A percentile compares a stretch with the other conserved stretches of the same genome.
Evolutionary conservation across 1,140 invertebrate genomes (phyloP).

Genomic region (Listronotus bonariensis): DNA sequence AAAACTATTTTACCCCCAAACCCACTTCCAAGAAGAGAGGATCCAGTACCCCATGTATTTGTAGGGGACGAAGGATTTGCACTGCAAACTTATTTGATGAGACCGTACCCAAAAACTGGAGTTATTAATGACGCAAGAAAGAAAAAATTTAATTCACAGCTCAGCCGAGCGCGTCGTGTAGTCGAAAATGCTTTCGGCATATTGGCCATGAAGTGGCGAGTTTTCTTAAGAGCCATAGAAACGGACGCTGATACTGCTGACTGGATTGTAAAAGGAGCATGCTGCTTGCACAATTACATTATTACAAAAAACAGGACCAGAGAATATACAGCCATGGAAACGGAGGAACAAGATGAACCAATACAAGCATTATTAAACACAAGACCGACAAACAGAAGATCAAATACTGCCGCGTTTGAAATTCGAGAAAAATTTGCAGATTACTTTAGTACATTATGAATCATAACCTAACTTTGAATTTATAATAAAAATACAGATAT

Average conservation of each 20-base stretch:
- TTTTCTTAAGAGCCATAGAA: slow-evolving; percentile 47
- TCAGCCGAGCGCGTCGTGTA: slow-evolving; percentile 49
- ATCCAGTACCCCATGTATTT: slow-evolving; percentile 44
- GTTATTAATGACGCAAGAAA: slow-evolving; percentile 27
- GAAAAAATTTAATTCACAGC: slow-evolving; percentile 46
- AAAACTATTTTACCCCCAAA: slow-evolving; percentile 40
- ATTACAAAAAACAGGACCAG: slow-evolving; percentile 15
- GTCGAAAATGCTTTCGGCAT: no score
- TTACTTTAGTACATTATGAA: slow-evolving; percentile 8
- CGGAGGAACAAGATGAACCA: slow-evolving; percentile 16
- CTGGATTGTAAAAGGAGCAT: slow-evolving; percentile 38
- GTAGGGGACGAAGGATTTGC: slow-evolving; percentile 57
- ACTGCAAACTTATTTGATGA: slow-evolving; percentile 49
- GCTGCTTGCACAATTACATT: slow-evolving; percentile 44
- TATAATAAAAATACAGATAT: no score
- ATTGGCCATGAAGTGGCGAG: no score
- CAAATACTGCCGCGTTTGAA: slow-evolving; percentile 16
- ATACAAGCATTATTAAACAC: slow-evolving; percentile 22
- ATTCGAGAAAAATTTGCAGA: slow-evolving; percentile 33
- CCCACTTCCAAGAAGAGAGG: slow-evolving; percentile 39
- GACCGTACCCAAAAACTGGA: slow-evolving; percentile 37
- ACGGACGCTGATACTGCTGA: slow-evolving; percentile 31
- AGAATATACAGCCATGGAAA: slow-evolving; percentile 11
- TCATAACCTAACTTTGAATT: no score
- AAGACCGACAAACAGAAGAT: slow-evolving; percentile 22